Evolutionary conservation across 2,113 vertebrate genomes (phyloP), one percentile per base, ranked within the genome.

Genomic region (Epinephelus lanceolatus): DNA sequence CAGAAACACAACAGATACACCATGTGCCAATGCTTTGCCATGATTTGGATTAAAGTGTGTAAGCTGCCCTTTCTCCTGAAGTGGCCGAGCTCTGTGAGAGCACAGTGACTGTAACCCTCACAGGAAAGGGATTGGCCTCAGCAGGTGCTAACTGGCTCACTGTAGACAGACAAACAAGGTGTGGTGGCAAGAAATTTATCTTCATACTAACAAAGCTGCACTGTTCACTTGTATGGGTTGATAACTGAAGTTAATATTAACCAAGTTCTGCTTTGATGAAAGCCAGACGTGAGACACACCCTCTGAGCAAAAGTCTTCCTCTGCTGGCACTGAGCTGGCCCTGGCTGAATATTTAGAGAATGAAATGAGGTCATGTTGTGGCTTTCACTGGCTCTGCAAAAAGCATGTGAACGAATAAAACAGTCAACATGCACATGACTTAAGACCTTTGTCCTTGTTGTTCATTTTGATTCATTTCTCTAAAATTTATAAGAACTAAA

Each of bases 161-260:
- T 83, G 62, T 47, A 57, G 25, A 57, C 23, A 57, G 33, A 76
- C 42, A 87, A 66, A 85, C 53, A 91, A 25, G 90, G 83, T 80
- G 91, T 80, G 87, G 82, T 73, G 69, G 21, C 27, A 23, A 69
- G 17, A 69, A 12, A 75, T 76, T n/a, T 85, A 86, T 85, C 66
- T 76, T n/a, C 6, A 49, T 2, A 25, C 9, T 40, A 5, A 85
- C 52, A 78, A 70, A 53, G 30, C 77, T 51, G 59, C 69, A 59
- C 33, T 60, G 56, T 70, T 80, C 19, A 78, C 30, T 68, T 88
- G 79, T 85, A 85, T 83, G 71, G 47, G 40, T 62, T 83, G 37
- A 84, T 78, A 77, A 57, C 25, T 47, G 19, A 1, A 73, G 88
- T 92, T 91, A 91, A 91, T 91, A 88, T 91, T 92, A 71, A 92